Base-by-base conservation (phyloP, 2,888 invertebrate genomes). In the Stenchaetothrips biformis region DNA sequence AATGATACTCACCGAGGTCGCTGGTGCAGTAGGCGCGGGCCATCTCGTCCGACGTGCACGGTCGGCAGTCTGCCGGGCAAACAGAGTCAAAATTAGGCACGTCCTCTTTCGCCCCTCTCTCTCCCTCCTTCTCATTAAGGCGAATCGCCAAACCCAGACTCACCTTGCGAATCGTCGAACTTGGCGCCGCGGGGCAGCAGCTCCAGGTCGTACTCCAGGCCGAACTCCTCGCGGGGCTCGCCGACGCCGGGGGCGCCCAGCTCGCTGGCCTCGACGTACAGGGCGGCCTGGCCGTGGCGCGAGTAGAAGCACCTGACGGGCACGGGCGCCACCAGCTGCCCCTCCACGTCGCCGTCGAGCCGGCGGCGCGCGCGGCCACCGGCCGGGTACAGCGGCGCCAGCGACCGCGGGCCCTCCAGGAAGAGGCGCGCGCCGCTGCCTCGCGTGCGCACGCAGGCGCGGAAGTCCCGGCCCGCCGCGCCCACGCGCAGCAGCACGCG, bases 21-120 rank as follows among this genome's bases (percentile, higher is more conserved):
- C 93, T 94, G 80, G 93, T 92, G 87, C 95, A 95, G 87, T 92
- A 95, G 78, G 93, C 92, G 82, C 92, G 90, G 80, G 94, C 91
- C 83, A 94, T 85, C 87, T 94, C 94, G 62, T 92, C 91, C 81
- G 90, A 91, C 11, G 91, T 90, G 85, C 95, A 95, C 0, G 94
- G 94, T 83, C 93, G 89, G 86, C 95, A 95, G 85, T 94, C 94
- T 86, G 87, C 79, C n/a, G 80, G 78, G 16, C 77, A 47, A n/a
- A 48, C 1, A 48, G 9, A 18, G 48, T 62, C 62, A 81, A 81
- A 67, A 77, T 67, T 81, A 82, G 8, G n/a, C 13, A 3, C 18
- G 16, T 79, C 18, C 18, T 11, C 7, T 18, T n/a, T 49, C n/a
- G n/a, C n/a, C n/a, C n/a, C n/a, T n/a, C n/a, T n/a, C n/a, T n/a